Evolutionary conservation across 2,888 invertebrate genomes (phyloP).

Genomic region (Baronia brevicornis): DNA sequence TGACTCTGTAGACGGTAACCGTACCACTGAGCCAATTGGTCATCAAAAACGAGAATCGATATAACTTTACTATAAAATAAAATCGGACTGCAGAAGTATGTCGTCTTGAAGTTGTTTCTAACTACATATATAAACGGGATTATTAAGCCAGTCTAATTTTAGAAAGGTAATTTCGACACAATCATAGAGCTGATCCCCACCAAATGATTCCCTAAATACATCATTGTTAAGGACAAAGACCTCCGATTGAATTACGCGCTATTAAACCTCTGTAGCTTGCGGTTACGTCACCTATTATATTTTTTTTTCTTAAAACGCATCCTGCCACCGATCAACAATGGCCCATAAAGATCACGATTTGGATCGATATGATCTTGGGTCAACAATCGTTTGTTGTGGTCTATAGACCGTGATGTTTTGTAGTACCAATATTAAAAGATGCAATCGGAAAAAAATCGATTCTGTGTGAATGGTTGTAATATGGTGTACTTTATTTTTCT

Average conservation of each 20-base stretch:
- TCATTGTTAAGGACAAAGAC: conserved; percentile 10
- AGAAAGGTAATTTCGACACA: neutral
- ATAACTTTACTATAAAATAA: too few relatives aligned
- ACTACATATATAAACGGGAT: too few relatives aligned
- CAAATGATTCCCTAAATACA: conserved; percentile 5
- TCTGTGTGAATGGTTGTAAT: conserved; percentile 21
- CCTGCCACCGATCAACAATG: conserved; percentile 48
- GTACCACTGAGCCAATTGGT: too few relatives aligned
- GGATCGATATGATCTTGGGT: conserved; percentile 58
- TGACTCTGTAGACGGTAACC: too few relatives aligned
- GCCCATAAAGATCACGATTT: conserved; percentile 43
- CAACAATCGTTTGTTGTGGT: conserved; percentile 57
- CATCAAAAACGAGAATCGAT: too few relatives aligned
- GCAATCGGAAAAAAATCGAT: conserved; percentile 43
- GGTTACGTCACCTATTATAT: conserved; percentile 32
- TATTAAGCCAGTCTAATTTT: too few relatives aligned
- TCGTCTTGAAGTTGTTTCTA: too few relatives aligned
- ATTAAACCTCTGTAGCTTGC: conserved; percentile 34
- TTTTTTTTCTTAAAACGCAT: conserved; percentile 37
- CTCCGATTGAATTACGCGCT: conserved; percentile 11
- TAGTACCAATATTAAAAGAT: conserved; percentile 46
- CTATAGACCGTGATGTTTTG: conserved; percentile 34
- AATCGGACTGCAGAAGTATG: too few relatives aligned
- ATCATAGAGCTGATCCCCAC: neutral
- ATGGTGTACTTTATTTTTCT: too few relatives aligned